Evolutionary conservation across 2,113 vertebrate genomes (phyloP), one percentile per base, ranked within the genome.

Genomic region (Charadrius vociferus): DNA sequence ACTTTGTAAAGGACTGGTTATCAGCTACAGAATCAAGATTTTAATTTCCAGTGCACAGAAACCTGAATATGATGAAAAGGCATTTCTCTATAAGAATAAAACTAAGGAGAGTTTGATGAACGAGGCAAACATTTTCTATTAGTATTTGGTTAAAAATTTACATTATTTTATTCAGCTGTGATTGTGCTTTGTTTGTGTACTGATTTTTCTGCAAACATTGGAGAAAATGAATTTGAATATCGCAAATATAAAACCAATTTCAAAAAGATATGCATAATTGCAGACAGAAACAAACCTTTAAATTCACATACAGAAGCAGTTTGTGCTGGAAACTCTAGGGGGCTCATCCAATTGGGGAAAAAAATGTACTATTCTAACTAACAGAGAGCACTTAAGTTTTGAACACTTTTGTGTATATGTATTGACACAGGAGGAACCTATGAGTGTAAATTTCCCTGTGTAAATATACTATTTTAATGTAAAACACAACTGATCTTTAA

Each of bases 321-420:
- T 97, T 88, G 45, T 75, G 36, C 43, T 79, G 65, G 59, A 78
- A 95, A 86, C 77, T 93, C 82, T 71, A 94, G 65, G 27, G 43
- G 83, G 17, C 68, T 88, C 77, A 81, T 81, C 19, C 80, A 91
- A 19, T 86, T 52, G 43, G 5, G 20, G 9, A 16, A 43, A 82
- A 91, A 78, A n/a, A 12, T 55, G 45, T 52, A 20, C 17, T 59
- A 6, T 86, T 68, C 18, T 50, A 56, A 43, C 14, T 61, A 82
- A 71, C 32, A 0, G 2, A 61, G 16, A 62, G 22, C 30, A 26
- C 8, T 86, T n/a, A 22, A 21, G 22, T 88, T 82, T 66, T 75
- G 81, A 88, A 82, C n/a, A n/a, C 16, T 4, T 53, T 14, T 10
- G 37, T 79, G 19, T 23, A 4, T 56, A n/a, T 45, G 2, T 62